Evolutionary conservation across 2,113 vertebrate species (phyloP), one percentile per base, ranked within the genome.

Genomic region (Phalacrocorax brasilianus): DNA sequence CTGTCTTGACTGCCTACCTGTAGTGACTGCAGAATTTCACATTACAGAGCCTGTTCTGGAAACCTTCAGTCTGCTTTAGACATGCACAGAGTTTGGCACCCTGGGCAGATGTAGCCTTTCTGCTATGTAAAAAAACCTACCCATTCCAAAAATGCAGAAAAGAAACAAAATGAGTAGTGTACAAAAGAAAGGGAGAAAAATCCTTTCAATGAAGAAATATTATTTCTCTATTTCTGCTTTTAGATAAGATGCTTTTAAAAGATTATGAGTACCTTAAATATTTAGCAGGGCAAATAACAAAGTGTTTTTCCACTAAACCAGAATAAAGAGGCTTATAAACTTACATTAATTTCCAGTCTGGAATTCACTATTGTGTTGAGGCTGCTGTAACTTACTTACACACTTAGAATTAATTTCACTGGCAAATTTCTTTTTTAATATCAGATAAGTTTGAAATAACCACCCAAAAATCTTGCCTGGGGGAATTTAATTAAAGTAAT

Each of bases 401-500:
- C 26, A 85, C 19, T 91, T 95, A 70, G 11, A 61, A 28, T 93
- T 96, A 83, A 32, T 87, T 89, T 94, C 50, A 33, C 40, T 95
- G 68, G 42, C 30, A 95, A 96, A 95, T 94, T 88, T n/a, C 40
- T 96, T 79, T 83, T 88, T 14, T 86, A 58, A 82, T 90, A 50
- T 75, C 77, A 87, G 8, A 30, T 91, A 93, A 91, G 13, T 88
- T 93, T 78, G 32, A 38, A 77, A 72, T 85, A 91, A 58, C 28
- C 40, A 95, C 49, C 53, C 67, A 61, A 77, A 95, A 66, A 66
- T 55, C 47, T 59, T 87, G n/a, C 50, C 72, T 49, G 22, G 5
- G 33, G 52, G 73, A 95, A 77, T 63, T 92, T 95, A 95, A 96
- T 97, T 95, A 89, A 93, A 96, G 26, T 56, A 38, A 65, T 32